These are phyloP conservation scores for Odontomachus brunneus DNA, from an alignment of 1,140 invertebrate species.

Conservation along the genomic window DNA sequence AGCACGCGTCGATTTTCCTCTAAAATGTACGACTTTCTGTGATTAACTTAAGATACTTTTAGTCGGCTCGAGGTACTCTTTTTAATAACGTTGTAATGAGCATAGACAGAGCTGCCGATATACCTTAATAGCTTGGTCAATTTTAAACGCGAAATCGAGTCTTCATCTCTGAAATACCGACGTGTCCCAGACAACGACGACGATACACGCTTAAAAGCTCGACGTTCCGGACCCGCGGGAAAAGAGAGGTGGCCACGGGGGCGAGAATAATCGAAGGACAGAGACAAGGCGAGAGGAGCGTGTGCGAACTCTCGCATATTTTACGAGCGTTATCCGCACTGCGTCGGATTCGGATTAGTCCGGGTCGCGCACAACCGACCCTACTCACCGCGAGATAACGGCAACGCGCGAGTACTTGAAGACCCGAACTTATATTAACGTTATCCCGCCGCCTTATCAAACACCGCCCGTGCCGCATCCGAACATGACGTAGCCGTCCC, in stretches of 20 bases:
- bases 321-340: not conserved
- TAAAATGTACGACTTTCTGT: not conserved
- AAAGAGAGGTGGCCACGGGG: no score
- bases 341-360: conserved; percentile 25
- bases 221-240: no score
- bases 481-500: conserved; percentile 31
- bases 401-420: not conserved
- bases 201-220: no score
- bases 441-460: conserved; percentile 38
- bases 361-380: not conserved
- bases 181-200: no score
- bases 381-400: not conserved
- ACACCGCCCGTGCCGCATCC: not conserved
- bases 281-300: no score
- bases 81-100: conserved; percentile 1
- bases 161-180: no score
- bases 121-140: no score
- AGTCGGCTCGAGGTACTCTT: not conserved
- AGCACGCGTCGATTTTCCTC: not conserved
- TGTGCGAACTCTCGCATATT: not conserved
- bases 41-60: conserved; percentile 25
- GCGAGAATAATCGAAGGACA: no score
- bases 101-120: not conserved
- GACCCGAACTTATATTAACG: conserved; percentile 9
- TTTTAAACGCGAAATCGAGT: no score